Conservation (phyloP, 2,113 vertebrate genomes). For the Lethenteron camtschaticum region DNA sequence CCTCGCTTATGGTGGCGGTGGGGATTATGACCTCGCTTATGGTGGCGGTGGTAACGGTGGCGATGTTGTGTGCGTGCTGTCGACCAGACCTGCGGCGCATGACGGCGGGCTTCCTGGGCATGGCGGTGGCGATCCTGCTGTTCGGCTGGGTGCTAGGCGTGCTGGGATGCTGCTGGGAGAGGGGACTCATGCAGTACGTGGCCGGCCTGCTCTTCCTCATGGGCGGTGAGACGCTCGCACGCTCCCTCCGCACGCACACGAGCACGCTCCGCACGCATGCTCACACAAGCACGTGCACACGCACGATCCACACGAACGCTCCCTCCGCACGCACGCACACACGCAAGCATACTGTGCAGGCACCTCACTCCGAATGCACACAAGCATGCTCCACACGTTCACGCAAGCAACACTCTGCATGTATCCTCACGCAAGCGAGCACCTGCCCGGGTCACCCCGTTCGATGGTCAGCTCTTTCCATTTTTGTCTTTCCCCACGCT, state of each 20-base stretch:
- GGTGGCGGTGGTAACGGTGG: no score
- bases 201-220: slow-evolving; percentile 77
- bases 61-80: neutral
- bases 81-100: slow-evolving; percentile 54
- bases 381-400: no score
- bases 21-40: no score
- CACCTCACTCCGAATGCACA: no score
- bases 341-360: no score
- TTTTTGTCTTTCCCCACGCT: no score
- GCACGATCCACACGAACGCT: neutral
- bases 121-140: slow-evolving; percentile 73
- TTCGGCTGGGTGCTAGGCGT: slow-evolving; percentile 71
- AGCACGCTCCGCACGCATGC: neutral
- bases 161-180: slow-evolving; percentile 67
- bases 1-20: no score
- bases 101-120: slow-evolving; percentile 72
- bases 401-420: no score
- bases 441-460: no score
- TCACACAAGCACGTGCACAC: neutral
- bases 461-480: no score
- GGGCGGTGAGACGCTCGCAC: slow-evolving; percentile 42
- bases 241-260: neutral
- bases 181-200: slow-evolving; percentile 82
- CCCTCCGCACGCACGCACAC: neutral
- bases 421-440: no score